These are phyloP conservation scores for Tapera naevia DNA, from an alignment of 2,797 vertebrate species.

Conservation along the genomic window DNA sequence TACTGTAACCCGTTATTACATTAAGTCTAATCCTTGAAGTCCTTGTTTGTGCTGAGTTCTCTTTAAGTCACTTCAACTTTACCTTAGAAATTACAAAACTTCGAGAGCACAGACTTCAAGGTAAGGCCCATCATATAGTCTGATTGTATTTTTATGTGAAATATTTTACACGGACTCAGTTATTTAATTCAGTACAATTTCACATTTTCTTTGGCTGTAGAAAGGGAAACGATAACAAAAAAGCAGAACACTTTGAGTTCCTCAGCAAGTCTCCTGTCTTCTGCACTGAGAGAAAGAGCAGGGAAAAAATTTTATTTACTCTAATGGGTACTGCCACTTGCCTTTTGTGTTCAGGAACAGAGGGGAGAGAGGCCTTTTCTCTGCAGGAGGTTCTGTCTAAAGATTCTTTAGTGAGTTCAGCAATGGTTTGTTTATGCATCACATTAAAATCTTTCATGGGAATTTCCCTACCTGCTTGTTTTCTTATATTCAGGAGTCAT, in stretches of 20 bases:
- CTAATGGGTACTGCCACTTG: not conserved
- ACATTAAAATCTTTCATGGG: not conserved
- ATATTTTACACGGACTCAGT: not conserved
- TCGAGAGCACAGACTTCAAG: not conserved
- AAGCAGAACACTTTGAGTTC: not conserved
- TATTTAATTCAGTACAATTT: not conserved
- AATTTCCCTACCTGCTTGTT: not conserved
- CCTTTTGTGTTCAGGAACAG: not conserved
- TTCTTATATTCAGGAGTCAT: not conserved
- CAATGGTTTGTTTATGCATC: not conserved
- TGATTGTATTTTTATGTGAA: not conserved
- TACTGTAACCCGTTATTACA: not conserved
- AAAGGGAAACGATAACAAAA: not conserved
- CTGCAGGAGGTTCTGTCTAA: not conserved
- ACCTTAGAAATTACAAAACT: not conserved
- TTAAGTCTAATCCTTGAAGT: not conserved
- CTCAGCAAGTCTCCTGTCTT: not conserved
- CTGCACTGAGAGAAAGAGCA: not conserved
- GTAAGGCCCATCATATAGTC: not conserved
- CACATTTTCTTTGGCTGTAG: not conserved
- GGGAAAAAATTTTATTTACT: not conserved
- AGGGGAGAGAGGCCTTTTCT: not conserved
- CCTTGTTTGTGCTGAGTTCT: not conserved
- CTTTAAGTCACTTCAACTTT: not conserved
- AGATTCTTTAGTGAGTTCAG: not conserved